Base-by-base conservation (phyloP, 2,888 invertebrate genomes). In the Orthosia cruda region DNA sequence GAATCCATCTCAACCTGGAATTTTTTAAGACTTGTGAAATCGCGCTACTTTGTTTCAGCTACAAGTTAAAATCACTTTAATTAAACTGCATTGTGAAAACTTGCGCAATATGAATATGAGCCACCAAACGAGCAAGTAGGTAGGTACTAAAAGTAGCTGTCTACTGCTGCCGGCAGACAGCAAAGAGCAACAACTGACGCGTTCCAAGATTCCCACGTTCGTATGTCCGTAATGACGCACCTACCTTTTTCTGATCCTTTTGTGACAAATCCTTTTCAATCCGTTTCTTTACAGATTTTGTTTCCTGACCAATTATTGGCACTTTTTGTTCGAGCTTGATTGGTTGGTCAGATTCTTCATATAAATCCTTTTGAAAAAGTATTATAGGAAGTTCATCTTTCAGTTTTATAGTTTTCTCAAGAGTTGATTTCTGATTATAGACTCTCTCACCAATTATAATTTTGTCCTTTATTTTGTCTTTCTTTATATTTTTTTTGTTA, bases 1-100 rank as follows among this genome's bases (percentile, higher is more conserved):
- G 78, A 59, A 26, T 93, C 93, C 74, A 87, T 84, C 1, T 92
- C 94, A 26, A 68, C 65, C 95, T 95, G 88, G 75, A 94, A 90
- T 40, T 40, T 63, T 67, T 4, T 49, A n/a, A 20, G 20, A 18
- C 11, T n/a, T 12, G n/a, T 52, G 52, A 11, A 52, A n/a, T 40
- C 40, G 1, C 3, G 50, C 18, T 50, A 7, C 18, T 7, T 18
- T 50, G n/a, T n/a, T 52, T 20, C 12, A n/a, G 52, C n/a, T 4
- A 4, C 40, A n/a, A 52, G n/a, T 52, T 20, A 52, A 52, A 52
- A 11, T n/a, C 52, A n/a, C 9, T 9, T 40, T 40, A 40, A 40
- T 40, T 9, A 40, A 4, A 40, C 7, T 40, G 9, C 40, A 40
- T 40, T 9, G 40, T 40, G 4, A 40, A 40, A 40, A 40, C 0